phyloP scores from a whole-genome alignment of 2,113 vertebrate genomes.

The Pygoscelis antarcticus region DNA sequence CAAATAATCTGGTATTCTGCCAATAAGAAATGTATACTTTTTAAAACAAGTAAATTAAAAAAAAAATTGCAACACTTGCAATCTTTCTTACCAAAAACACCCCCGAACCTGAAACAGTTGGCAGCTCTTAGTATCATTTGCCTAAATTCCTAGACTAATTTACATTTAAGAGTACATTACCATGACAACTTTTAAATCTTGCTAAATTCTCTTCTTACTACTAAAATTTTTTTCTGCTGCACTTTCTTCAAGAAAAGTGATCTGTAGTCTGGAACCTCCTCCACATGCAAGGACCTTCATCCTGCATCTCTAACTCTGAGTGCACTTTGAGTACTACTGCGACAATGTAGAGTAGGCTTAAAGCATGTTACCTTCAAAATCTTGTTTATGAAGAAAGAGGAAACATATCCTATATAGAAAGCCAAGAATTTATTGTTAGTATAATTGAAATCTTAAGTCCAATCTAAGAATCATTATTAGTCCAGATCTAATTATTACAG shows the following conservation, averaged over 20 bases:
- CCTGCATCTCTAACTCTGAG: neutral
- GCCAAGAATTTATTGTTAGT: neutral
- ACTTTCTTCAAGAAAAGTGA: neutral
- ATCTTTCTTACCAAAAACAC: neutral
- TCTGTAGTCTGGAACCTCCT: neutral
- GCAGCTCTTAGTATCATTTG: neutral
- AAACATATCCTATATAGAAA: neutral
- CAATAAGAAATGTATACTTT: neutral
- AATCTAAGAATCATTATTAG: neutral
- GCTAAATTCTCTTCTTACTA: neutral
- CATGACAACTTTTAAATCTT: conserved; percentile 20
- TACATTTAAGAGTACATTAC: neutral
- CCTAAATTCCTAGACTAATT: conserved; percentile 8
- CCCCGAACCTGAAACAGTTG: neutral
- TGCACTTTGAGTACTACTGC: neutral
- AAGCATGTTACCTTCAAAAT: neutral
- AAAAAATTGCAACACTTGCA: neutral
- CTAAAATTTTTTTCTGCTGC: neutral
- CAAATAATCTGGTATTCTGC: neutral
- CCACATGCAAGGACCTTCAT: neutral
- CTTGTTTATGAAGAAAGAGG: neutral
- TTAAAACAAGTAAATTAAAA: neutral
- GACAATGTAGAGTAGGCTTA: neutral
- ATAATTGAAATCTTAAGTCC: neutral
- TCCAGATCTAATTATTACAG: neutral